These are phyloP conservation scores for Forbesichthys papilliferus DNA, from an alignment of 2,113 vertebrate genomes.

Conservation along the genomic window DNA sequence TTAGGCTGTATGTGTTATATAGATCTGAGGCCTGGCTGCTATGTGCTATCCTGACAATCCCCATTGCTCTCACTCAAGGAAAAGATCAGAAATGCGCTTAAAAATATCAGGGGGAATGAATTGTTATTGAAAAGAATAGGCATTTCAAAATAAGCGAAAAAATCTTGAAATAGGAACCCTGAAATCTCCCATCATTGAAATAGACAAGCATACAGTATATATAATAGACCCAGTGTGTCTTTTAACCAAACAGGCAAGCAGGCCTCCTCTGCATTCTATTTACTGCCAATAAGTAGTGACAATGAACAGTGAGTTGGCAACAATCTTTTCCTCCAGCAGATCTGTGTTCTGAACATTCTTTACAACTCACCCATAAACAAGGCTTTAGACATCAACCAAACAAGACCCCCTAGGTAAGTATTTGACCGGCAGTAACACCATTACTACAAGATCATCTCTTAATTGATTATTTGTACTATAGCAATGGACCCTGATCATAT, in stretches of 20 bases:
- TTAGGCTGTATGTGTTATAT: background rate
- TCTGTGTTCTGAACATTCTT: constrained; percentile 5
- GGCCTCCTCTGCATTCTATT: background rate
- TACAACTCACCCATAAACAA: constrained; percentile 17
- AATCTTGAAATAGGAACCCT: background rate
- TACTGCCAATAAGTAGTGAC: constrained; percentile 26
- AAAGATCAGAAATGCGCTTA: background rate
- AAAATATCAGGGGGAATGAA: background rate
- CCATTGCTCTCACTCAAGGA: background rate
- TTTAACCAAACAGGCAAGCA: constrained; percentile 6
- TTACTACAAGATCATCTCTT: constrained; percentile 41
- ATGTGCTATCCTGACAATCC: background rate
- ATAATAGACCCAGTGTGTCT: constrained; percentile 1
- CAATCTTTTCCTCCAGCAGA: background rate
- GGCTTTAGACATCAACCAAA: constrained; percentile 32
- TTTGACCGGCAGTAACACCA: constrained; percentile 40
- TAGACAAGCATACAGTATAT: constrained; percentile 2
- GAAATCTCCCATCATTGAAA: constrained; percentile 2
- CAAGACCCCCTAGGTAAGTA: constrained; percentile 24
- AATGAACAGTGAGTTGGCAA: constrained; percentile 3
- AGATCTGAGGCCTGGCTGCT: background rate
- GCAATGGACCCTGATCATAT: constrained; percentile 16
- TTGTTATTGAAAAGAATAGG: background rate
- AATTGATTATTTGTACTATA: constrained; percentile 25
- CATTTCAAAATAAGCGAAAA: background rate